Evolutionary conservation across 1,140 invertebrate genomes (phyloP), one percentile per base, ranked within the genome.

Genomic region (Parasteatoda tepidariorum): DNA sequence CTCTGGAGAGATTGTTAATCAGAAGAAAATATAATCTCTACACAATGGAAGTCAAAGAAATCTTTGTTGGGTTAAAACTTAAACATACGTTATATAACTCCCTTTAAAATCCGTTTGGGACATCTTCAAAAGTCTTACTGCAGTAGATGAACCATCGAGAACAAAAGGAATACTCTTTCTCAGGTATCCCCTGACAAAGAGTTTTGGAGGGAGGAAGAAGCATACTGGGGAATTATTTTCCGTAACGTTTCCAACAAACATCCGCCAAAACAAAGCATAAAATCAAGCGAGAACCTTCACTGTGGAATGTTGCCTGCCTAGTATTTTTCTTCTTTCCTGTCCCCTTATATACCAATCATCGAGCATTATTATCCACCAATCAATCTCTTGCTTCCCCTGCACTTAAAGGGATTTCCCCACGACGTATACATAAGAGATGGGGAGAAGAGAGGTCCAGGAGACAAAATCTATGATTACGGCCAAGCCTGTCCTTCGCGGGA

Each of bases 301-400:
- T 38, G 48, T 38, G 24, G 48, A 55, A 30, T 55, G 41, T 18
- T 31, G 48, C 48, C 68, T 41, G 41, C 66, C 66, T 68, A 41
- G 66, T n/a, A 26, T 31, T 64, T 30, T 18, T 30, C 4, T 30
- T 30, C 62, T 70, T 30, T 57, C 28, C 28, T 30, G n/a, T 24
- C 59, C 54, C 48, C 22, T 18, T 61, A 54, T 31, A 66, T 78
- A 78, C 74, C 74, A 79, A 79, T 79, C 76, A 79, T 79, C 48
- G 76, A 79, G 62, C 76, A 79, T 79, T 79, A 79, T 79, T 79
- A 79, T 79, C 76, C 76, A 79, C 62, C 76, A 79, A 79, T 79
- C 76, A 79, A 79, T 79, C 76, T 79, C 76, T 59, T 31, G 34
- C 28, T 64, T 31, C 33, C 74, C 59, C n/a, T 30, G 28, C 76